Evolutionary conservation across 2,113 vertebrate genomes (phyloP).

Genomic region (Dromaius novaehollandiae): DNA sequence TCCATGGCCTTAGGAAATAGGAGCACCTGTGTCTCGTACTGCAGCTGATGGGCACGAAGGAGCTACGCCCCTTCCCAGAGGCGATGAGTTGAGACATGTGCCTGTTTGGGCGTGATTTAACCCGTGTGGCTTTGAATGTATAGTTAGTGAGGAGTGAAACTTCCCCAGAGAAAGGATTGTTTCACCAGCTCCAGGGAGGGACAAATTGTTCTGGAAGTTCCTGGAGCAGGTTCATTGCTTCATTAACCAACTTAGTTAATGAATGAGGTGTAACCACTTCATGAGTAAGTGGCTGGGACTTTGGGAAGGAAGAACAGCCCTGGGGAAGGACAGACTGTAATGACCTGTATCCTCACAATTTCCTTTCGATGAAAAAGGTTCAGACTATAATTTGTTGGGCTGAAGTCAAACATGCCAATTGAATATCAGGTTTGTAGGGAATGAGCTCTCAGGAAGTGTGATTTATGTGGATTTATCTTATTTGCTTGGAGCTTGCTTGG

Average conservation of each 20-base stretch:
- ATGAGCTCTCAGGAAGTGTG: not conserved
- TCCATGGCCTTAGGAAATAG: not conserved
- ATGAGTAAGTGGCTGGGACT: not conserved
- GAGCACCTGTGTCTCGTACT: not conserved
- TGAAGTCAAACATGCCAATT: not conserved
- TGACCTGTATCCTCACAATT: not conserved
- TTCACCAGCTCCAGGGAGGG: not conserved
- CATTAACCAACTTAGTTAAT: not conserved
- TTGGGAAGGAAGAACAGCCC: not conserved
- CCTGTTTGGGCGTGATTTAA: not conserved
- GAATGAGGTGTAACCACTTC: not conserved
- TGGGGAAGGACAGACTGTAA: not conserved
- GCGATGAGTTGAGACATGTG: not conserved
- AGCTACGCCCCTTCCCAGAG: not conserved
- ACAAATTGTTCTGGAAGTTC: not conserved
- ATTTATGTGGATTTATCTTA: not conserved
- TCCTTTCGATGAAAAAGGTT: not conserved
- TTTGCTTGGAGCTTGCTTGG: not conserved
- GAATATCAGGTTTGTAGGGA: not conserved
- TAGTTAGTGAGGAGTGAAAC: not conserved
- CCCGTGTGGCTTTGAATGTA: not conserved
- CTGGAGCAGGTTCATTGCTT: not conserved
- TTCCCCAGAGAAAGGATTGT: not conserved
- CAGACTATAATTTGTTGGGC: not conserved
- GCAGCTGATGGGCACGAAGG: not conserved